Evolutionary conservation across 2,113 vertebrate genomes (phyloP).

Genomic region (Cariama cristata): DNA sequence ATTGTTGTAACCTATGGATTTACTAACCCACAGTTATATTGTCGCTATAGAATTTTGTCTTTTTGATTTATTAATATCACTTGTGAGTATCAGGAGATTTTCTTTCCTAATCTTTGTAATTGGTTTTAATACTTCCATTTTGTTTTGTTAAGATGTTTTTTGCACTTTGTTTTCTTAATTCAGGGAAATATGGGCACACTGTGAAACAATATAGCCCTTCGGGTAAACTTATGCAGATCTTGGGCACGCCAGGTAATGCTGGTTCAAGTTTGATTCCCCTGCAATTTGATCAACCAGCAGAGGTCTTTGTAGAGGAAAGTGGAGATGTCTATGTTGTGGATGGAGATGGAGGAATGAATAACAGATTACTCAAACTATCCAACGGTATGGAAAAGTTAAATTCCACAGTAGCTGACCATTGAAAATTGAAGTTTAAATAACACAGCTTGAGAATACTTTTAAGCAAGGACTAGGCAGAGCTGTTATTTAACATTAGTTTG

Average conservation of each 20-base stretch:
- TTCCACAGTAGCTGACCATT: neutral
- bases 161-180: neutral
- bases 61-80: neutral
- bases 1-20: neutral
- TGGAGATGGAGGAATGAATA: conserved; percentile 96
- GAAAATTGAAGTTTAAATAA: neutral
- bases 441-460: neutral
- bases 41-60: neutral
- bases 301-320: conserved; percentile 86
- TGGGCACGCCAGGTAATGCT: conserved; percentile 88
- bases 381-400: conserved; percentile 56
- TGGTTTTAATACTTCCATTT: neutral
- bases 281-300: conserved; percentile 94
- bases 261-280: conserved; percentile 87
- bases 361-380: conserved; percentile 90
- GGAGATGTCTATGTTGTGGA: conserved; percentile 94
- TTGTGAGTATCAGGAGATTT: neutral
- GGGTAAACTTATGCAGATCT: conserved; percentile 86
- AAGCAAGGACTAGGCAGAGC: neutral
- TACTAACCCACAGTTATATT: neutral
- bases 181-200: conserved; percentile 88
- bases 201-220: conserved; percentile 90
- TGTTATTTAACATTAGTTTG: neutral
- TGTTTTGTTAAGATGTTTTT: neutral
- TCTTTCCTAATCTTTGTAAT: neutral